These are phyloP conservation scores for Oreochromis spilurus DNA, from an alignment of 2,113 vertebrate species.

Conservation along the genomic window DNA sequence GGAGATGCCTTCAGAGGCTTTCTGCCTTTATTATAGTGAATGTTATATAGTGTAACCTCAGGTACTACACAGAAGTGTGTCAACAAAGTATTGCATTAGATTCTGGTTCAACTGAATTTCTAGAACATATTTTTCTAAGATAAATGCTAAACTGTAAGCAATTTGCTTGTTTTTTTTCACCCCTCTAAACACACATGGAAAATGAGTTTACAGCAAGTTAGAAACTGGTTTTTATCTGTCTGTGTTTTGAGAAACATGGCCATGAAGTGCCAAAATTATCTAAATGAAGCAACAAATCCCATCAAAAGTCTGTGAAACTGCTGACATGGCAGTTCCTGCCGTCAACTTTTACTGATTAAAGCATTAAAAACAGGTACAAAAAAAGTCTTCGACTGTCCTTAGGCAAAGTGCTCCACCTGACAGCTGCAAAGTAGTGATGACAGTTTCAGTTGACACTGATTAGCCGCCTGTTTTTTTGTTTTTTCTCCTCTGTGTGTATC, in stretches of 20 bases:
- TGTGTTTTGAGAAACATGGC: constrained; percentile 17
- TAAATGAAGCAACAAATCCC: constrained; percentile 35
- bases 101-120: neutral
- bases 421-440: constrained; percentile 13
- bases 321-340: neutral
- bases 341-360: constrained; percentile 35
- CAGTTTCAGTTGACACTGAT: constrained; percentile 26
- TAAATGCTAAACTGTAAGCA: neutral
- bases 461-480: neutral
- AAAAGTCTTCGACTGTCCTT: constrained; percentile 16
- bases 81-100: neutral
- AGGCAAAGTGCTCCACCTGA: constrained; percentile 27
- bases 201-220: neutral
- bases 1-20: neutral
- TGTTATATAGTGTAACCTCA: neutral
- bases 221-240: neutral
- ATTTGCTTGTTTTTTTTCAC: neutral
- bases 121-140: neutral
- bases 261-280: constrained; percentile 39
- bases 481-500: neutral
- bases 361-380: constrained; percentile 21
- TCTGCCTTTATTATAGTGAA: neutral
- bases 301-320: constrained; percentile 26
- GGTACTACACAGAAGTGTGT: neutral
- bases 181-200: neutral